Evolutionary conservation across 2,888 invertebrate genomes (phyloP), one percentile per base, ranked within the genome.

Genomic region (Synanthedon myopaeformis): DNA sequence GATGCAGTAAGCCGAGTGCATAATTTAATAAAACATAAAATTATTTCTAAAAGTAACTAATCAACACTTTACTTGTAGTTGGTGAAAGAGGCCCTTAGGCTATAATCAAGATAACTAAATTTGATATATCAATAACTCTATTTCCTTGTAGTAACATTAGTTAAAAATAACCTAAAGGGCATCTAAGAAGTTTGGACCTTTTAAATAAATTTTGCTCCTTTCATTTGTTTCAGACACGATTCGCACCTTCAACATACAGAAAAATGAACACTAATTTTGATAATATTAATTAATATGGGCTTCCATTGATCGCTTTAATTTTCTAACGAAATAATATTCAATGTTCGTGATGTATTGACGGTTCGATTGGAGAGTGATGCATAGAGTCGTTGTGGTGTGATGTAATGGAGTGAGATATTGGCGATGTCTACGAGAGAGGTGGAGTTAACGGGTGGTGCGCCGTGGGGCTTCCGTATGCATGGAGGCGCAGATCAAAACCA

Each of bases 391-490:
- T 64, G 62, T 60, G 58, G 60, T 57, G 63, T 57, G 64, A 56
- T 59, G 71, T 67, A 63, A 82, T 83, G 84, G 69, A 74, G 67
- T 79, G 74, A 76, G 62, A 57, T 66, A 65, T 62, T 60, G 62
- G 79, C 75, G 70, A 93, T 93, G 93, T 91, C 91, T 71, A 87
- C 92, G 62, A 88, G 91, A 67, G 91, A 92, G 84, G 93, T 95
- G 78, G 90, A 91, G 73, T 88, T 95, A 74, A 89, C 91, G 72
- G 95, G 95, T 64, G 95, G 95, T 60, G 91, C 93, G 76, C 95
- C 95, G 64, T 95, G 95, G 96, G 95, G 95, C 70, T 95, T 96
- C 87, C 92, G 95, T 62, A 93, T 95, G 92, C 93, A 94, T 79
- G 95, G 95, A 61, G 95, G 95, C 60, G 90, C 89, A 67, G 95